Evolutionary conservation across 2,113 vertebrate genomes (phyloP).

Genomic region (Chloebia gouldiae): DNA sequence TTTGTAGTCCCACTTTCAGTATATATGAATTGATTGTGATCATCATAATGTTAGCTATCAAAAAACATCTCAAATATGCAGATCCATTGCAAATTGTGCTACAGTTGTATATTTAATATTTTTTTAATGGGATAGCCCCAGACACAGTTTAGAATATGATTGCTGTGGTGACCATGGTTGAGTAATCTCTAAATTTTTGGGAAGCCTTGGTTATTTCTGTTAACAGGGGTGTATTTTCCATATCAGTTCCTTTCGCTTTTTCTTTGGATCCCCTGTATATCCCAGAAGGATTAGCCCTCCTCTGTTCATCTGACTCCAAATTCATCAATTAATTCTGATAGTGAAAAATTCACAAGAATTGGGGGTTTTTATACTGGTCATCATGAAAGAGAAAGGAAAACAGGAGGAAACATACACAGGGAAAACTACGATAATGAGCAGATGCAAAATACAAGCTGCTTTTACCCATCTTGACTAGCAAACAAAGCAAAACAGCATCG

Average conservation of each 20-base stretch:
- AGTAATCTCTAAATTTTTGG: neutral
- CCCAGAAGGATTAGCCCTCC: neutral
- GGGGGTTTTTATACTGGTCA: neutral
- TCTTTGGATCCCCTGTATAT: neutral
- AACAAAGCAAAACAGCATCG: conserved; percentile 15
- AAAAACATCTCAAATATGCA: neutral
- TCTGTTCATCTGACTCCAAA: neutral
- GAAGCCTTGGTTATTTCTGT: neutral
- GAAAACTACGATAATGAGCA: conserved; percentile 19
- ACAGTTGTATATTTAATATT: neutral
- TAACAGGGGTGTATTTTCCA: neutral
- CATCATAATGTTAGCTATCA: neutral
- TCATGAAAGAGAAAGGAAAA: neutral
- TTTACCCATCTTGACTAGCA: conserved; percentile 10
- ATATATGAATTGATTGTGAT: neutral
- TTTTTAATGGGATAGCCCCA: neutral
- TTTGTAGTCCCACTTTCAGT: neutral
- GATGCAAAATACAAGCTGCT: conserved; percentile 32
- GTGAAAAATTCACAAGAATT: neutral
- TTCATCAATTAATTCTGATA: neutral
- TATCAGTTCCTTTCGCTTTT: neutral
- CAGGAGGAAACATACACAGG: neutral
- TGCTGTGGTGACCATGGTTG: neutral
- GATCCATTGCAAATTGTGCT: neutral
- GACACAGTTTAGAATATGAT: neutral